Evolutionary conservation across 2,888 invertebrate species (phyloP).

Genomic region (Cyclophora punctaria): DNA sequence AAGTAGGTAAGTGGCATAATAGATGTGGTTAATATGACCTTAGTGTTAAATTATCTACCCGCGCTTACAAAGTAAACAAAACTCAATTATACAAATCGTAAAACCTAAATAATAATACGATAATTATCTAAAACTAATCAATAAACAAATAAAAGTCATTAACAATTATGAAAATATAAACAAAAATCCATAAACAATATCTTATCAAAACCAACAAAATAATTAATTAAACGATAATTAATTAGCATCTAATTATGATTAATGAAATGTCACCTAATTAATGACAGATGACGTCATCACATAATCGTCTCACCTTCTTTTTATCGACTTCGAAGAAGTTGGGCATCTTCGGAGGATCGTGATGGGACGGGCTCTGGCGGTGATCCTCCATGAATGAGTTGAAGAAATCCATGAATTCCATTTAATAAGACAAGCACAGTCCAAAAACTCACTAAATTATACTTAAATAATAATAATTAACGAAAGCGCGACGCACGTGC

Average conservation of each 20-base stretch:
- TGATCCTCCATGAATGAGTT: conserved; percentile 57
- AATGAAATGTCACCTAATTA: neutral
- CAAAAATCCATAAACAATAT: too few relatives aligned
- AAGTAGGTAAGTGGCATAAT: too few relatives aligned
- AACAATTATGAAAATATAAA: too few relatives aligned
- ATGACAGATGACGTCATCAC: neutral
- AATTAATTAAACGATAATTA: too few relatives aligned
- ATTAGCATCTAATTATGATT: neutral
- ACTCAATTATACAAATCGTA: too few relatives aligned
- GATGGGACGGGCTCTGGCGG: conserved; percentile 36
- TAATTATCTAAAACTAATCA: too few relatives aligned
- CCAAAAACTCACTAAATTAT: conserved; percentile 33
- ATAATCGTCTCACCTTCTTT: conserved; percentile 48
- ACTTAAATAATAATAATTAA: conserved; percentile 26
- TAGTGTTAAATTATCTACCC: too few relatives aligned
- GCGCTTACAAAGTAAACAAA: too few relatives aligned
- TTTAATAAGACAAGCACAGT: conserved; percentile 27
- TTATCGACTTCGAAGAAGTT: conserved; percentile 68
- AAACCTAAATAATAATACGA: too few relatives aligned
- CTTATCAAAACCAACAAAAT: too few relatives aligned
- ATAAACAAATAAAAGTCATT: too few relatives aligned
- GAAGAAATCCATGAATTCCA: conserved; percentile 66
- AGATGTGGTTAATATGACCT: too few relatives aligned
- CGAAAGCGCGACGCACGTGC: conserved; percentile 54
- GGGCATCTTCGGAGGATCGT: conserved; percentile 57